Conservation (phyloP, 64 coral and sea anemone genomes). For the Dendrophyllia cribrosa region DNA sequence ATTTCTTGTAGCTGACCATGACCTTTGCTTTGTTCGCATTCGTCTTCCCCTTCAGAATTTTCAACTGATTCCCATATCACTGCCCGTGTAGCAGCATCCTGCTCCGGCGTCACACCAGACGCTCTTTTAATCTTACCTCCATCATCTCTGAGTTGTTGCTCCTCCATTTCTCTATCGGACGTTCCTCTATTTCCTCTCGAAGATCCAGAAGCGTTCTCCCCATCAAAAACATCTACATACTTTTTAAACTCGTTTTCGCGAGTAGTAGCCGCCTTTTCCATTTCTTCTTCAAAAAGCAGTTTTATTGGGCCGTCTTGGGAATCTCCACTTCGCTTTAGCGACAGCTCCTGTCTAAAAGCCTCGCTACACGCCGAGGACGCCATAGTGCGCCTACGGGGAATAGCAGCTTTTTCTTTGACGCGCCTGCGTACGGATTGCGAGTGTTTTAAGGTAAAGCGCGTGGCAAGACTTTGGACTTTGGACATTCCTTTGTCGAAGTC, state of each 20-base stretch:
- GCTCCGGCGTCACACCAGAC: not conserved
- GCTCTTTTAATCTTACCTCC: not conserved
- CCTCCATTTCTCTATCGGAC: not conserved
- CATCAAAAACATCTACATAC: not conserved
- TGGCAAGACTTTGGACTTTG: constrained; percentile 3
- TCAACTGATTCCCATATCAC: not conserved
- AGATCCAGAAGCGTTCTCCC: not conserved
- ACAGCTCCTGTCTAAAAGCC: not conserved
- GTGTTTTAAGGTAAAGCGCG: not conserved
- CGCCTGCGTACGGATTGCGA: constrained; percentile 15
- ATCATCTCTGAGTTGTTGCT: not conserved
- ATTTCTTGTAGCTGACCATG: not conserved
- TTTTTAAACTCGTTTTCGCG: too few species aligned
- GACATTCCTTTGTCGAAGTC: constrained; percentile 2
- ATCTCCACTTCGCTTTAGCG: not conserved
- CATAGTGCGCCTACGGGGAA: constrained; percentile 10
- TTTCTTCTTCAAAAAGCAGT: not conserved
- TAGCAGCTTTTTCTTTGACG: not conserved
- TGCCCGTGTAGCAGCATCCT: not conserved
- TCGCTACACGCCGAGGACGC: constrained; percentile 1
- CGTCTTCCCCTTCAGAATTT: not conserved
- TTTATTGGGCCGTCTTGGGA: not conserved
- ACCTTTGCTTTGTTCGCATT: not conserved
- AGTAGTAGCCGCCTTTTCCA: not conserved
- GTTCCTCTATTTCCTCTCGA: not conserved